Percentiles rank a stretch among this genome's conserved stretches.
phyloP scores from a whole-genome alignment of 2,888 invertebrate species.

The Eupithecia pulchellata region DNA sequence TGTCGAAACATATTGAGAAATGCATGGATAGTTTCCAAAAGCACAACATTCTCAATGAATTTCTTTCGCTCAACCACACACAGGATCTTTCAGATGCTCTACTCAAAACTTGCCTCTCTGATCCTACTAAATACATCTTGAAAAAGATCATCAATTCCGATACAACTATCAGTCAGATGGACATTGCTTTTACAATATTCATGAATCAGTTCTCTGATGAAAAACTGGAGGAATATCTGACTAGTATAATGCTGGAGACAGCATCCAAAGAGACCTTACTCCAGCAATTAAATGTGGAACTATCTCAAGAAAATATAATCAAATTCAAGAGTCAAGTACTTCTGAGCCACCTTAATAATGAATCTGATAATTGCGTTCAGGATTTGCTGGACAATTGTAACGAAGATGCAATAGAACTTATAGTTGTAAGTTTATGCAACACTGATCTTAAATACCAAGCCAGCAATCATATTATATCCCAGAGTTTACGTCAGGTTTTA shows the following conservation, averaged over 20 bases:
- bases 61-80: conserved; percentile 61
- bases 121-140: conserved; percentile 71
- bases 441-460: conserved; percentile 51
- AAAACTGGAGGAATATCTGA: conserved; percentile 63
- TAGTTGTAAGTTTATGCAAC: conserved; percentile 65
- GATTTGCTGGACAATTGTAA: conserved; percentile 59
- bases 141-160: conserved; percentile 72
- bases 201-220: conserved; percentile 64
- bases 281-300: conserved; percentile 55
- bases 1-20: conserved; percentile 84
- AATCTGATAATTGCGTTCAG: conserved; percentile 50
- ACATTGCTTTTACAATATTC: conserved; percentile 65
- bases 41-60: conserved; percentile 70
- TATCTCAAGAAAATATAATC: conserved; percentile 61
- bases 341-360: conserved; percentile 57
- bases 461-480: conserved; percentile 52
- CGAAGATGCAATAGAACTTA: conserved; percentile 59
- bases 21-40: conserved; percentile 77
- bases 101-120: conserved; percentile 63
- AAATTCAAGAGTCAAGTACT: conserved; percentile 67
- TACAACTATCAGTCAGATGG: conserved; percentile 60
- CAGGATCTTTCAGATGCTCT: conserved; percentile 53
- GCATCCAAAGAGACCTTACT: conserved; percentile 72
- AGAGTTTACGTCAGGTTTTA: conserved; percentile 57
- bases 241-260: conserved; percentile 70